These are phyloP conservation scores for Ailurus styani DNA, from an alignment of 2,113 vertebrate genomes.

Conservation along the genomic window DNA sequence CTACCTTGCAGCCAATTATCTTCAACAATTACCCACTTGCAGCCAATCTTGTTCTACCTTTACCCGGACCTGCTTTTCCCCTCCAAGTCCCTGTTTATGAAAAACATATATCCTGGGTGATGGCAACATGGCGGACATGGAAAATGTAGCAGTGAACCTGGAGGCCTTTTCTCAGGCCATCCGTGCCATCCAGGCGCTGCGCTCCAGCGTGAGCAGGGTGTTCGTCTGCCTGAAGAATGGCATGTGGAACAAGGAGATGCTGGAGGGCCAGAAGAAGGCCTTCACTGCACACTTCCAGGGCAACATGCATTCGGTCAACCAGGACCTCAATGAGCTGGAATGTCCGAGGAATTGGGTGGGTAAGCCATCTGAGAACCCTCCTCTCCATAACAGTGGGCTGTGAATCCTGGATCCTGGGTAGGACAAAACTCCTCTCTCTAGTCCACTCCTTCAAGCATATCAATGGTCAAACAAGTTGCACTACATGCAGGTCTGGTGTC, in stretches of 20 bases:
- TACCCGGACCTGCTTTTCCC: neutral
- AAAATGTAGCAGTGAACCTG: conserved; percentile 93
- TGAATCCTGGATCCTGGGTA: conserved; percentile 96
- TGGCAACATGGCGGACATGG: conserved; percentile 87
- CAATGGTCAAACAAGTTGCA: conserved; percentile 99
- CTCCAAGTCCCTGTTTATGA: neutral
- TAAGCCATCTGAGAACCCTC: conserved; percentile 96
- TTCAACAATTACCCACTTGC: neutral
- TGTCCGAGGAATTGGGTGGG: conserved; percentile 95
- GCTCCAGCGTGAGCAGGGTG: conserved; percentile 95
- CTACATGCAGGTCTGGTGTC: conserved; percentile 96
- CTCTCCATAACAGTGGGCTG: conserved; percentile 95
- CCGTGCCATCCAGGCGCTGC: conserved; percentile 93
- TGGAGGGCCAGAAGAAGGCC: conserved; percentile 94
- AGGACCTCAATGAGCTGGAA: conserved; percentile 93
- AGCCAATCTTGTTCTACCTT: neutral
- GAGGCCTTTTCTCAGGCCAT: conserved; percentile 97
- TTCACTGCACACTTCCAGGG: conserved; percentile 95
- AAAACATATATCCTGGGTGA: neutral
- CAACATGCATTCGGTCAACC: conserved; percentile 94
- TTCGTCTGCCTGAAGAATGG: conserved; percentile 97
- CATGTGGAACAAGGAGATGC: conserved; percentile 93
- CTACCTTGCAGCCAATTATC: too few species aligned
- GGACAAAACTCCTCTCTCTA: conserved; percentile 97
- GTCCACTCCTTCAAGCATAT: conserved; percentile 97